Base-by-base conservation (phyloP, 2,888 invertebrate genomes). In the Stenodema calcarata region DNA sequence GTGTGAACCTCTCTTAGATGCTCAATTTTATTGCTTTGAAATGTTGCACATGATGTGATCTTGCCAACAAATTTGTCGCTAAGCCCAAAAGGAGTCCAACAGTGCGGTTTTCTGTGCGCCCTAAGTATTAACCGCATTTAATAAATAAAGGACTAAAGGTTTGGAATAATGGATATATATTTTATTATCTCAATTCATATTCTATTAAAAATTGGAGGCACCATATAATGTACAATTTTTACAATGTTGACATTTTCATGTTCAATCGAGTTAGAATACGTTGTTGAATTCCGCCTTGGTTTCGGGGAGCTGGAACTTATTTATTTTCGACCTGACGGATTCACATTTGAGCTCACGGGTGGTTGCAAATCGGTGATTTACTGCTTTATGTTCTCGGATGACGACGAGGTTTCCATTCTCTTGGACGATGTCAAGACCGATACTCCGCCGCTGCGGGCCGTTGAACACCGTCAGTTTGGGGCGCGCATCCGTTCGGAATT, bases 331-430 rank as follows among this genome's bases (percentile, higher is more conserved):
- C 89, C 92, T 91, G 2, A 92, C 91, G 30, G 92, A 92, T 88
- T 92, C 92, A 89, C 92, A 92, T 87, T 92, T 92, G 69, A 92
- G 92, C 88, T 92, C 92, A 89, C 91, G 92, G 89, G 92, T 92
- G 82, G 91, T 90, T 47, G 91, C 91, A 89, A 91, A 92, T 16
- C 91, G 92, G 2, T 92, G 91, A 70, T 91, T 90, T 7, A 92
- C 91, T 0, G 92, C 91, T 87, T 90, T 90, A 18, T 90, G 89
- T 88, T 92, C 92, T 42, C 92, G 90, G 23, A 92, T 92, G 42
- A 92, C 92, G 35, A 92, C 92, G 50, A 92, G 88, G 87, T 92
- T 92, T 27, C 91, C 92, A 27, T 91, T 90, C 87, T 91, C 92
- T 69, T 91, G 90, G 30, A 92, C 90, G 12, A 92, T 91, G 86